phyloP scores from a whole-genome alignment of 1,140 invertebrate species.

The Lysiphlebus fabarum region DNA sequence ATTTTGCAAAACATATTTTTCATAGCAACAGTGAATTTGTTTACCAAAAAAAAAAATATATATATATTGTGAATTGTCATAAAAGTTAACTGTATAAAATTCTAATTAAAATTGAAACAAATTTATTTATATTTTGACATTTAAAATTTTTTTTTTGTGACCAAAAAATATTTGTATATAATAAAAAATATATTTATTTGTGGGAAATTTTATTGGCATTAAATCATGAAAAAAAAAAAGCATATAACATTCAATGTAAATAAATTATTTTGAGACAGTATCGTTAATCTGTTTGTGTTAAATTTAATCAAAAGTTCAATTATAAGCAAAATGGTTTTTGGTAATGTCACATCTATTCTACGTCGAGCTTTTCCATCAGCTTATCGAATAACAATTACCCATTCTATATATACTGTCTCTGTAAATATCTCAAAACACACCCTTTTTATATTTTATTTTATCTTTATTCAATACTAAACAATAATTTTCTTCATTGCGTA shows the following conservation, averaged over 20 bases:
- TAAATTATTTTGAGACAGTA: slow-evolving; percentile 26
- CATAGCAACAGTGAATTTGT: too few relatives aligned
- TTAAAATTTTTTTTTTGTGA: too few relatives aligned
- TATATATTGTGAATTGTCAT: too few relatives aligned
- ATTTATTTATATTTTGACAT: too few relatives aligned
- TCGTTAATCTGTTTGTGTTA: not conserved
- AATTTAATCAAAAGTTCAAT: slow-evolving; percentile 35
- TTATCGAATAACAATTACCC: slow-evolving; percentile 36
- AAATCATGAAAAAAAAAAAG: too few relatives aligned
- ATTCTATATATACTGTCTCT: slow-evolving; percentile 5
- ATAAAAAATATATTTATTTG: too few relatives aligned
- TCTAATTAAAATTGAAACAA: too few relatives aligned
- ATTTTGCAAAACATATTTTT: too few relatives aligned
- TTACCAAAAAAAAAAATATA: too few relatives aligned
- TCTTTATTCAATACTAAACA: not conserved
- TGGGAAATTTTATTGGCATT: too few relatives aligned
- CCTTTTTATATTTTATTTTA: slow-evolving; percentile 12
- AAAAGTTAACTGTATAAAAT: too few relatives aligned
- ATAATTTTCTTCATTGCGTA: not conserved
- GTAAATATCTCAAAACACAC: slow-evolving; percentile 31
- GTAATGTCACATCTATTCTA: slow-evolving; percentile 34
- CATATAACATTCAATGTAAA: slow-evolving; percentile 17
- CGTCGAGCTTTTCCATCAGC: slow-evolving; percentile 28
- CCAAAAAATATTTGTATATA: too few relatives aligned
- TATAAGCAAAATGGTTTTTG: slow-evolving; percentile 34